These are phyloP conservation scores for Tiliacea citrago DNA, from an alignment of 2,888 invertebrate species.

Conservation along the genomic window DNA sequence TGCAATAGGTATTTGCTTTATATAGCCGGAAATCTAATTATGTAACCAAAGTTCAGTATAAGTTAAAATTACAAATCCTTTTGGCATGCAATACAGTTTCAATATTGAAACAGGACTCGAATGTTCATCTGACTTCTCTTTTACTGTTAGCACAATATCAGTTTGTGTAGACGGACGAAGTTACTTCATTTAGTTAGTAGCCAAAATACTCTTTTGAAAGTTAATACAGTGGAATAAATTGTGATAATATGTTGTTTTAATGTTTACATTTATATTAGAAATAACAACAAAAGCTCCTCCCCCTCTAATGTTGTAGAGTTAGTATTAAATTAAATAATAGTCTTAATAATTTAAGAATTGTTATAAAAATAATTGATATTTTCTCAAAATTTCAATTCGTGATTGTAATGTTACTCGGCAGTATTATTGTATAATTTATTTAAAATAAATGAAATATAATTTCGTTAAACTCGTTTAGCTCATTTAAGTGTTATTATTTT, in stretches of 20 bases:
- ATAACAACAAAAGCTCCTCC: conserved; percentile 43
- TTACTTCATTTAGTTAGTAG: conserved; percentile 49
- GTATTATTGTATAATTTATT: conserved; percentile 56
- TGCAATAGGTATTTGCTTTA: conserved; percentile 15
- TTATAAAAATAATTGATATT: conserved; percentile 60
- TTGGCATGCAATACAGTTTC: conserved; percentile 51
- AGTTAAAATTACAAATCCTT: conserved; percentile 59
- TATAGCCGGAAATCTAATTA: conserved; percentile 31
- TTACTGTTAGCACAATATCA: conserved; percentile 58
- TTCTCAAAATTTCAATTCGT: conserved; percentile 55
- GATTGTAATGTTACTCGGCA: conserved; percentile 53
- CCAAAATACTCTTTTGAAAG: conserved; percentile 44
- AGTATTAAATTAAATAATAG: conserved; percentile 57
- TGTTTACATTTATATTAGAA: conserved; percentile 21
- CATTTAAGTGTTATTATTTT: conserved; percentile 25
- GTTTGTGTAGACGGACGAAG: conserved; percentile 51
- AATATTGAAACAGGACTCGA: conserved; percentile 62
- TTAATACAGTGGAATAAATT: conserved; percentile 39
- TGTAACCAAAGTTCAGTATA: conserved; percentile 33
- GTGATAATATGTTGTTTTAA: conserved; percentile 44
- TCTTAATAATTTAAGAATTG: conserved; percentile 62
- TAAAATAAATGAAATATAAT: conserved; percentile 51
- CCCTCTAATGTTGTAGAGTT: conserved; percentile 52
- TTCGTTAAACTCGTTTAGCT: conserved; percentile 45
- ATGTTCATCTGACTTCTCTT: conserved; percentile 44